These are phyloP conservation scores for Marasmarcha lunaedactyla DNA, from an alignment of 2,888 invertebrate species.

Conservation along the genomic window DNA sequence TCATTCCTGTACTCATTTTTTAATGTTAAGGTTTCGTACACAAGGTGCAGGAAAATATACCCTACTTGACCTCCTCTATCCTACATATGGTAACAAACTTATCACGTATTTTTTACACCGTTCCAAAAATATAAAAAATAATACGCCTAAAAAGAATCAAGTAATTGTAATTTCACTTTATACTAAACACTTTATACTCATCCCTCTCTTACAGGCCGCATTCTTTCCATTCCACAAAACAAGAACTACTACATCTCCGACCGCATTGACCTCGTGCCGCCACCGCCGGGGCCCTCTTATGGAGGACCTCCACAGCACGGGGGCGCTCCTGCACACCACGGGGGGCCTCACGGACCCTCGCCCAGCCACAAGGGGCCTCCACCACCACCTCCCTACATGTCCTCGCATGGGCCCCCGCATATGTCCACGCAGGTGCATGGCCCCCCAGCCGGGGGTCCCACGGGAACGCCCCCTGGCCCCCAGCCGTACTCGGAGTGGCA, in stretches of 20 bases:
- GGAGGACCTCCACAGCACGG: not conserved
- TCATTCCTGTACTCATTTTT: no score
- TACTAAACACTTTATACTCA: no score
- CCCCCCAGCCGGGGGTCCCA: conserved; percentile 10
- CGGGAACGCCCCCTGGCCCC: conserved; percentile 17
- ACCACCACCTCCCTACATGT: conserved; percentile 6
- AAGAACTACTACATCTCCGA: conserved; percentile 59
- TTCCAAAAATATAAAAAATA: no score
- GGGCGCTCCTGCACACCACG: conserved; percentile 9
- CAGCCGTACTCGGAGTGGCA: conserved; percentile 52
- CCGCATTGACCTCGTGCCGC: conserved; percentile 37
- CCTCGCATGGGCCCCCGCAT: conserved; percentile 3
- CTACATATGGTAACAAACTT: no score
- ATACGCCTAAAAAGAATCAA: no score
- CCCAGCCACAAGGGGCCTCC: not conserved
- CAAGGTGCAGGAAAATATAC: no score
- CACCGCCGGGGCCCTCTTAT: conserved; percentile 20
- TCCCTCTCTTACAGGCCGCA: conserved; percentile 38
- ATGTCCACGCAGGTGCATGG: conserved; percentile 4
- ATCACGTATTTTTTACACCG: no score
- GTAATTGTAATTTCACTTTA: no score
- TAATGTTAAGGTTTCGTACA: no score
- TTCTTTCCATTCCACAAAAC: conserved; percentile 48
- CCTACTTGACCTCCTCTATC: no score
- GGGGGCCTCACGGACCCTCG: conserved; percentile 20